Evolutionary conservation across 2,113 vertebrate genomes (phyloP), one percentile per base, ranked within the genome.

Genomic region (Hiodon alosoides): DNA sequence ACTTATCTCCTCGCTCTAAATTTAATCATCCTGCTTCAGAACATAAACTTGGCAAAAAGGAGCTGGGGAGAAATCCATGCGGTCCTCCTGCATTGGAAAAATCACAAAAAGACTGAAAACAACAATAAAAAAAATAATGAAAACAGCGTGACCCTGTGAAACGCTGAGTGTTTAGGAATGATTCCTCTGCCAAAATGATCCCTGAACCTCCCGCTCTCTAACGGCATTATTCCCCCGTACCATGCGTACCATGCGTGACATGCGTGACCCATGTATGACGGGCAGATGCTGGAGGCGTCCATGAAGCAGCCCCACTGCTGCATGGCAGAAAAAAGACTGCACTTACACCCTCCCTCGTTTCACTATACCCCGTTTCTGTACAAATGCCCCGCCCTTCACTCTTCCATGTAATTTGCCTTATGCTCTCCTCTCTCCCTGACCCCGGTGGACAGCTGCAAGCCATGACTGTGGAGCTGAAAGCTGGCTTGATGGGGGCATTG

Each of bases 401-500:
- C 51, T 17, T 46, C 46, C 13, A 53, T 16, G 5, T 14, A 17
- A 3, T 17, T 11, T 78, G 66, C 4, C 52, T 9, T 53, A 6
- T 47, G 57, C 2, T 16, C 55, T 59, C 14, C 68, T 61, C 14
- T 31, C 48, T 13, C 50, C 67, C 3, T 60, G 71, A 47, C 16
- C 67, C 7, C 60, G 53, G 4, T 14, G 48, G 17, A 17, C 79
- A 91, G 90, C 93, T 98, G 90, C 95, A 98, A 91, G 92, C 92
- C 72, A 83, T 98, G 80, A 93, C 95, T 89, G 92, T 89, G 8
- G 95, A 98, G 88, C 91, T 99, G 82, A 97, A 94, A 74, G 88
- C 90, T 7, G 94, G 94, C 77, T 94, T 99, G 84, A 93, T 90
- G 11, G 88, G 89, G 55, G 93, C 93, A 0, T 91, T 97, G 87